Evolutionary conservation across 2,113 vertebrate species (phyloP), one percentile per base, ranked within the genome.

Genomic region (Salvelinus fontinalis): DNA sequence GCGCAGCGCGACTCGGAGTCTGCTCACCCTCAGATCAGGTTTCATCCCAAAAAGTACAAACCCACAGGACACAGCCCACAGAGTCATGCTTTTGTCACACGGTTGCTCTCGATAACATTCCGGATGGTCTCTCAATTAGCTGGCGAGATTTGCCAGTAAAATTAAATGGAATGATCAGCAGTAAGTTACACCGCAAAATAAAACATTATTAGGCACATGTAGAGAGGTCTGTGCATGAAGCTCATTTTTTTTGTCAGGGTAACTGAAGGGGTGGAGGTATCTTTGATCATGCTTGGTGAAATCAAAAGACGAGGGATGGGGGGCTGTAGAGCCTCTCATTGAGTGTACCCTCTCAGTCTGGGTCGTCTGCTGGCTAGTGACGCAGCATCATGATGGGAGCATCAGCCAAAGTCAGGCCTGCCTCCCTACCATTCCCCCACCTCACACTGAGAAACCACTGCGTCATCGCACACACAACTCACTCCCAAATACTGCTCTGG

Each of bases 311-410:
- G 12, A 4, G n/a, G 2, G 67, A n/a, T 18, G 22, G 64, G 31
- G 39, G 1, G 49, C 66, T 9, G 66, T 70, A 31, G 66, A 69
- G 44, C 4, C 24, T 74, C 11, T 24, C 68, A 64, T 11, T 68
- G 31, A 29, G 39, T 39, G 39, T 39, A 9, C 39, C 39, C 39
- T 44, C 39, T 44, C 39, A 44, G 67, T 69, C 51, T 78, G 66
- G 39, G 67, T 75, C 71, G 9, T 39, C 67, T 69, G 67, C 67
- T 69, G 81, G 80, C 83, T 71, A 81, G 74, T 88, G 86, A 85
- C 82, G 83, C 86, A 84, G 84, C 84, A 81, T 11, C 16, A n/a
- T 22, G 5, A 31, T 39, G 31, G 29, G 18, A 68, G 39, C 34
- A 24, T 48, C 68, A 69, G 67, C 5, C 59, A 1, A 62, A 22